Conservation (phyloP, 2,797 vertebrate genomes). For the Onychomys leucogaster region DNA sequence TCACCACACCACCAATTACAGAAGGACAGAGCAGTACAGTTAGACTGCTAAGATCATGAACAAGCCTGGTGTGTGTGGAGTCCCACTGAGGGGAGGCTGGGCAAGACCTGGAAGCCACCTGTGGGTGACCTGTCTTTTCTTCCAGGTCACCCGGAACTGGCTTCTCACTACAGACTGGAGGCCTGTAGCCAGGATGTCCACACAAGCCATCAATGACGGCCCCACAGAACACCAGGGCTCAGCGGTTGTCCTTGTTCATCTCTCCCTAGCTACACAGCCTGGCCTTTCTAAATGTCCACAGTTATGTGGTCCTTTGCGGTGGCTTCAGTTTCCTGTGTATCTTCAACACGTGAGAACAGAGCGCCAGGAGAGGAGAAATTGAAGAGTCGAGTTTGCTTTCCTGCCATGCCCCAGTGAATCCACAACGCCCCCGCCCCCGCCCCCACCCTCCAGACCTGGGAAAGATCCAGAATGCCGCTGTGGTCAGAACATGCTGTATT, state of each 20-base stretch:
- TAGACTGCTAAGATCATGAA: neutral
- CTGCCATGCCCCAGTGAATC: neutral
- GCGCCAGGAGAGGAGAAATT: neutral
- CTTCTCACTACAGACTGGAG: neutral
- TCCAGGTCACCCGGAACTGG: neutral
- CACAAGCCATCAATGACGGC: neutral
- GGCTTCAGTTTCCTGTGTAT: conserved; percentile 18
- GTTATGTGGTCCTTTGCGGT: neutral
- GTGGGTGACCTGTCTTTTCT: neutral
- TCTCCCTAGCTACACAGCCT: neutral
- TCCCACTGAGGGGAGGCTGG: neutral
- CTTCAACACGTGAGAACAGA: neutral
- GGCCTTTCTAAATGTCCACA: neutral
- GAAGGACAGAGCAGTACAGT: neutral
- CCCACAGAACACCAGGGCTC: neutral
- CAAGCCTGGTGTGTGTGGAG: neutral
- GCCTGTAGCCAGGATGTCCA: neutral
- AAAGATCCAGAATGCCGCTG: neutral
- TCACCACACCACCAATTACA: neutral
- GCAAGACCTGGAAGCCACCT: neutral
- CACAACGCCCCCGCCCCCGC: neutral
- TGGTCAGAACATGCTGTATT: neutral
- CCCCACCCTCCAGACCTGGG: neutral
- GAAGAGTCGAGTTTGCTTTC: neutral
- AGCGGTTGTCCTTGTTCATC: fast-evolving